phyloP scores from a whole-genome alignment of 30 jellyfish, hydroid and myxozoan genomes.

The Aurelia coerulea region DNA sequence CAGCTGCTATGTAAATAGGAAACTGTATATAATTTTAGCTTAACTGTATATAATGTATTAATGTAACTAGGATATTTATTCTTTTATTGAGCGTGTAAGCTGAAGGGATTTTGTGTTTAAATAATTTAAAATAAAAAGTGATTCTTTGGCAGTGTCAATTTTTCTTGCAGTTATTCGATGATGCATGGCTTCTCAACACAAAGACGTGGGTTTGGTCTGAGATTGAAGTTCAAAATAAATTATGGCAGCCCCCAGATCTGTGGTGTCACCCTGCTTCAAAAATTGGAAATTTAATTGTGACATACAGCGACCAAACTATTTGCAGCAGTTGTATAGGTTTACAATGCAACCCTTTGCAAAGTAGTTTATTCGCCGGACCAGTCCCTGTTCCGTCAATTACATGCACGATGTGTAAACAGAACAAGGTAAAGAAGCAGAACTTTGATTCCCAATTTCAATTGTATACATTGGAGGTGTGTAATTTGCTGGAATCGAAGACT shows the following conservation, averaged over 20 bases:
- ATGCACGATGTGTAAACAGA: constrained; percentile 27
- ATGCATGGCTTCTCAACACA: constrained; percentile 85
- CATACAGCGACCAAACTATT: constrained; percentile 87
- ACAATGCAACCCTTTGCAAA: constrained; percentile 29
- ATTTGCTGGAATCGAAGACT: background rate
- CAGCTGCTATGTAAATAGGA: too few species aligned
- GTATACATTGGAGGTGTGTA: constrained; percentile 73
- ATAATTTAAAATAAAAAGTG: background rate
- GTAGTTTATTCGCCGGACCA: constrained; percentile 51
- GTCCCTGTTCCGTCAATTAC: constrained; percentile 39
- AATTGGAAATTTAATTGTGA: constrained; percentile 50
- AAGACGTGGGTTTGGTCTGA: constrained; percentile 77
- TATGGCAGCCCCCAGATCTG: constrained; percentile 78
- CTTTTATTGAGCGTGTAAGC: too few species aligned
- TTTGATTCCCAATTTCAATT: constrained; percentile 75
- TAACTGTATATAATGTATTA: too few species aligned
- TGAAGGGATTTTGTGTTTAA: too few species aligned
- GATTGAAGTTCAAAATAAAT: constrained; percentile 45
- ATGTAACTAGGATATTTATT: too few species aligned
- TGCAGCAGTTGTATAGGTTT: constrained; percentile 70
- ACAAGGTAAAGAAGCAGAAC: constrained; percentile 30
- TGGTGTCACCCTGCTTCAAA: constrained; percentile 96
- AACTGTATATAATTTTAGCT: too few species aligned
- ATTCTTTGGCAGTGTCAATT: background rate
- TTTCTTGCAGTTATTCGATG: constrained; percentile 75